phyloP scores from a whole-genome alignment of 2,113 vertebrate species.

The Mormyrus iriodes region DNA sequence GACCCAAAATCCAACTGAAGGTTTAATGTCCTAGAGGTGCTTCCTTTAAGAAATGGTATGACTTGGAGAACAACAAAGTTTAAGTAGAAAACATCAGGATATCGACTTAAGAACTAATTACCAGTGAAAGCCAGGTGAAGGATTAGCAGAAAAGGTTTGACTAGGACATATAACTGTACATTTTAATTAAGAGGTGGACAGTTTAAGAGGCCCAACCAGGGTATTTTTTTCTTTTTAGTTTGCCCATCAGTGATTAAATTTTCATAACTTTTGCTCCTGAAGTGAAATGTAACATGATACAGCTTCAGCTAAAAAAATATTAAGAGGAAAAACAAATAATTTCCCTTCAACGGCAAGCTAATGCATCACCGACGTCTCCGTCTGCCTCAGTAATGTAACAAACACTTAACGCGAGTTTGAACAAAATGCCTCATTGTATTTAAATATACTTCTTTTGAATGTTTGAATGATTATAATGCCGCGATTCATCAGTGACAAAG shows the following conservation, averaged over 20 bases:
- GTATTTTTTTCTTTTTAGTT: conserved; percentile 27
- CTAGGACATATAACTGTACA: not conserved
- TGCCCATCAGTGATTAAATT: conserved; percentile 36
- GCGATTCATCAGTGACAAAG: conserved; percentile 21
- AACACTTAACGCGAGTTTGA: not conserved
- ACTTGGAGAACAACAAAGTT: not conserved
- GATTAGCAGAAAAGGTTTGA: not conserved
- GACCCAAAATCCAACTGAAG: not conserved
- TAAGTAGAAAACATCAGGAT: not conserved
- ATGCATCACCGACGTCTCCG: not conserved
- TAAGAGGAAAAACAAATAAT: conserved; percentile 18
- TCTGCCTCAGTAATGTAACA: not conserved
- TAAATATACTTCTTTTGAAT: conserved; percentile 3
- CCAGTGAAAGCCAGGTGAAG: not conserved
- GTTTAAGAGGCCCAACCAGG: conserved; percentile 48
- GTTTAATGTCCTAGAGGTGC: not conserved
- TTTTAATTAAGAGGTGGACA: not conserved
- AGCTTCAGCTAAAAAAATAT: conserved; percentile 19
- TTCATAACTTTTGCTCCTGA: conserved; percentile 31
- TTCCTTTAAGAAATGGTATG: not conserved
- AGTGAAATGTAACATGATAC: conserved; percentile 32
- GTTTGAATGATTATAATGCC: not conserved
- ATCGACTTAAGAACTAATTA: not conserved
- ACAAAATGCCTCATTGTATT: conserved; percentile 5
- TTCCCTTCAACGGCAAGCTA: not conserved